Evolutionary conservation across 2,113 vertebrate species (phyloP).

Genomic region (Brachyhypopomus gauderio): DNA sequence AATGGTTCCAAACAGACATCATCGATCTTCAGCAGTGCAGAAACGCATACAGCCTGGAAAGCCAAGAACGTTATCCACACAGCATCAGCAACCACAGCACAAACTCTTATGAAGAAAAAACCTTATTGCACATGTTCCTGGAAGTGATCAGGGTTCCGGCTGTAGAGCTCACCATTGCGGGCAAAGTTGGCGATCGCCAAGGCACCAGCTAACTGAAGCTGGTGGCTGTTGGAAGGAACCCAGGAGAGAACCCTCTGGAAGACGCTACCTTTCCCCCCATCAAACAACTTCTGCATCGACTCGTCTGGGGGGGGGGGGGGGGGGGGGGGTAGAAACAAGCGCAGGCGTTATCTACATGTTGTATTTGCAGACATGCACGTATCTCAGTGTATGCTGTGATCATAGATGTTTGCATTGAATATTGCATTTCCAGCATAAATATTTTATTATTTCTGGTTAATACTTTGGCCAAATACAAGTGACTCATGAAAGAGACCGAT

Average conservation of each 20-base stretch:
- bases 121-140: not conserved
- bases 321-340: too few relatives aligned
- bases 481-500: too few relatives aligned
- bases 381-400: too few relatives aligned
- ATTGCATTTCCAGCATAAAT: too few relatives aligned
- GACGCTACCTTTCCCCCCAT: constrained; percentile 93
- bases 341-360: too few relatives aligned
- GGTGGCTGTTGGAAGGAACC: constrained; percentile 95
- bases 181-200: constrained; percentile 98
- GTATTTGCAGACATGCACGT: too few relatives aligned
- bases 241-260: constrained; percentile 96
- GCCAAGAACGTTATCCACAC: not conserved
- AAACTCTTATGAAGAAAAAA: too few relatives aligned
- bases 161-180: constrained; percentile 85
- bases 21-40: not conserved
- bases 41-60: constrained; percentile 5
- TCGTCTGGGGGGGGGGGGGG: constrained; percentile 84
- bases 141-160: not conserved
- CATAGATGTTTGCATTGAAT: too few relatives aligned
- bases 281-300: constrained; percentile 98
- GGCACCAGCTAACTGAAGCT: constrained; percentile 95
- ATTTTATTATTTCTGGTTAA: too few relatives aligned
- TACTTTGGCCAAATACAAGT: too few relatives aligned
- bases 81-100: too few relatives aligned
- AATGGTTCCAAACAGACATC: not conserved